Base-by-base conservation (phyloP, 2,113 vertebrate species). In the Argyrosomus japonicus region DNA sequence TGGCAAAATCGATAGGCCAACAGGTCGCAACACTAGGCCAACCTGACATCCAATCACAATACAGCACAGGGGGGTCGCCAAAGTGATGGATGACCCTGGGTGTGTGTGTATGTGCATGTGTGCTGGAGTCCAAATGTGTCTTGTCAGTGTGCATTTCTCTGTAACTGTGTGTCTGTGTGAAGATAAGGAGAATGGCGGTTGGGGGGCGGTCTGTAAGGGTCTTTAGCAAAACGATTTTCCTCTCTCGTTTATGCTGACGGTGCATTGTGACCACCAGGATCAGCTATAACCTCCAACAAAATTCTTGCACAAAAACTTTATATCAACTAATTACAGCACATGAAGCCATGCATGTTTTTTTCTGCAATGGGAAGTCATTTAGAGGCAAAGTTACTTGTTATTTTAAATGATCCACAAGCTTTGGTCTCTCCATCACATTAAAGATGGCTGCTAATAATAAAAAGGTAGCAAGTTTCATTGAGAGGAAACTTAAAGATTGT, bases 1-100 rank as follows among this genome's bases (percentile, higher is more conserved):
- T 81, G 73, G 71, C 32, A 81, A 82, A 93, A 94, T 93, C 91
- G 12, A 93, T 92, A 92, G 89, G 89, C 87, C 89, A 91, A 60
- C 89, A 73, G 92, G 87, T 92, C 76, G 36, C 70, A 81, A 84
- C 88, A 90, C 85, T 62, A 79, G 91, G 86, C 86, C 84, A 89
- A 77, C 58, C 68, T 79, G 85, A 87, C 91, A 88, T 67, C 86
- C 90, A 90, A 87, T 90, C 88, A 90, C 86, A 90, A 64, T 69
- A 58, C 88, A 83, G 85, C 79, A 74, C 68, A 45, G 82, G 57
- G 77, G 77, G 83, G 79, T 83, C 18, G 19, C 69, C 82, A 50
- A 58, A 17, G 82, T 92, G 93, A 94, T 92, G 89, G 87, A 93
- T 91, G 87, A 88, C 86, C 83, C 80, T 71, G 75, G 47, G 19